Percentiles rank a stretch among this genome's conserved stretches.
phyloP scores from a whole-genome alignment of 2,888 invertebrate genomes.

The Agonum fuliginosum region DNA sequence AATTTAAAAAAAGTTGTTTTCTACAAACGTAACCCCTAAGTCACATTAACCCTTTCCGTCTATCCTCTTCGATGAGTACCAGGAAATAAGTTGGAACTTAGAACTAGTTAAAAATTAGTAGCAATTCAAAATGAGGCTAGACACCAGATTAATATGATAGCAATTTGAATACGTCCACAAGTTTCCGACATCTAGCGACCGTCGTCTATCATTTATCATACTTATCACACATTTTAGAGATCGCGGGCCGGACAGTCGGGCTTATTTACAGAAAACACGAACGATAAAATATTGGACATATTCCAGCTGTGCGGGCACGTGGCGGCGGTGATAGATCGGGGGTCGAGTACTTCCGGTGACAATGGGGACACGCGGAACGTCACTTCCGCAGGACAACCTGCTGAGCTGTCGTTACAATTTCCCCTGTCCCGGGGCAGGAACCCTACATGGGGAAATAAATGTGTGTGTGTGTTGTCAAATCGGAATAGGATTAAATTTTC shows the following conservation, averaged over 20 bases:
- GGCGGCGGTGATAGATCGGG: conserved; percentile 29
- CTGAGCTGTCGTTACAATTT: conserved; percentile 43
- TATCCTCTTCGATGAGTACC: too few relatives aligned
- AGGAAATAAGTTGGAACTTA: too few relatives aligned
- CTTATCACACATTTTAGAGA: conserved; percentile 52
- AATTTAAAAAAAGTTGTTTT: too few relatives aligned
- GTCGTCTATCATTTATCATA: conserved; percentile 41
- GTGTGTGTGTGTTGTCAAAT: too few relatives aligned
- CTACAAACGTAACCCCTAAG: too few relatives aligned
- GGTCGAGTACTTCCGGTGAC: conserved; percentile 21
- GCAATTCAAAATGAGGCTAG: too few relatives aligned
- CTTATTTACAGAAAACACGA: conserved; percentile 56
- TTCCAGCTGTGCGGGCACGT: conserved; percentile 25
- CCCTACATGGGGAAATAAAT: too few relatives aligned
- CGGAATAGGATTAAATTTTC: too few relatives aligned
- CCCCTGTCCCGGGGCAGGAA: too few relatives aligned
- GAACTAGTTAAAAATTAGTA: too few relatives aligned
- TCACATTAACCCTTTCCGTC: too few relatives aligned
- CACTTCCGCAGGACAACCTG: conserved; percentile 21
- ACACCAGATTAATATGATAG: too few relatives aligned
- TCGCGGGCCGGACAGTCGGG: conserved; percentile 26
- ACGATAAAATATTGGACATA: conserved; percentile 57
- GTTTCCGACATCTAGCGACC: not conserved
- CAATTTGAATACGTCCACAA: conserved; percentile 20
- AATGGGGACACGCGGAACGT: not conserved